Conservation (phyloP, 2,797 vertebrate species). For the Antennarius maculatus region DNA sequence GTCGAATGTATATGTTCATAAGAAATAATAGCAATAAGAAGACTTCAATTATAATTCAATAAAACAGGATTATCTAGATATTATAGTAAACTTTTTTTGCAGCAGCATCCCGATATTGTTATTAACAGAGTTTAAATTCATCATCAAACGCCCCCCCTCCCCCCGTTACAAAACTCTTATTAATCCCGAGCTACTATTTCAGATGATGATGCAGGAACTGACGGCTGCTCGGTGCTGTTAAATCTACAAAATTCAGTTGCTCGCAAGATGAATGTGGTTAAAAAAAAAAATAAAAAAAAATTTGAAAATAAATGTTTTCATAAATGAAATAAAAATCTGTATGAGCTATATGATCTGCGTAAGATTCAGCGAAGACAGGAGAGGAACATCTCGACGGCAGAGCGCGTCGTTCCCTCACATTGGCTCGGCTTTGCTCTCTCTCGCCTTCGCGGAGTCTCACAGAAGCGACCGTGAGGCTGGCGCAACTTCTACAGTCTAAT, state of each 20-base stretch:
- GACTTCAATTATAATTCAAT: not conserved
- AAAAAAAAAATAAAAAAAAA: too few relatives aligned
- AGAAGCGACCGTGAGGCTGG: conserved; percentile 62
- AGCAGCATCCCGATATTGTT: conserved; percentile 4
- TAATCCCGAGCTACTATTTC: conserved; percentile 39
- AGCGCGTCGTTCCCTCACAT: conserved; percentile 46
- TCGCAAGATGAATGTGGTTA: too few relatives aligned
- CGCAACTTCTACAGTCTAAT: conserved; percentile 74
- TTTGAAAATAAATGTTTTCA: not conserved
- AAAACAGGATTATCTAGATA: not conserved
- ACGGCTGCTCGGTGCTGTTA: conserved; percentile 15
- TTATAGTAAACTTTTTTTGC: not conserved
- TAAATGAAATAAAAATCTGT: not conserved
- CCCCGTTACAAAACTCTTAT: conserved; percentile 29
- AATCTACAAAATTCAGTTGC: not conserved
- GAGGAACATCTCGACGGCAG: conserved; percentile 31
- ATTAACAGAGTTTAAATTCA: conserved; percentile 18
- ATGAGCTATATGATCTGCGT: not conserved
- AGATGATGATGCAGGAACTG: conserved; percentile 49
- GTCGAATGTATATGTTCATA: not conserved
- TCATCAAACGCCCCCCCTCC: conserved; percentile 39
- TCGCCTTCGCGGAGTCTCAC: conserved; percentile 59
- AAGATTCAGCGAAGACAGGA: not conserved
- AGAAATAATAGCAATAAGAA: not conserved
- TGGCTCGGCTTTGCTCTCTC: conserved; percentile 43